These are phyloP conservation scores for Bombus superbus DNA, from an alignment of 1,140 invertebrate species.

Conservation along the genomic window DNA sequence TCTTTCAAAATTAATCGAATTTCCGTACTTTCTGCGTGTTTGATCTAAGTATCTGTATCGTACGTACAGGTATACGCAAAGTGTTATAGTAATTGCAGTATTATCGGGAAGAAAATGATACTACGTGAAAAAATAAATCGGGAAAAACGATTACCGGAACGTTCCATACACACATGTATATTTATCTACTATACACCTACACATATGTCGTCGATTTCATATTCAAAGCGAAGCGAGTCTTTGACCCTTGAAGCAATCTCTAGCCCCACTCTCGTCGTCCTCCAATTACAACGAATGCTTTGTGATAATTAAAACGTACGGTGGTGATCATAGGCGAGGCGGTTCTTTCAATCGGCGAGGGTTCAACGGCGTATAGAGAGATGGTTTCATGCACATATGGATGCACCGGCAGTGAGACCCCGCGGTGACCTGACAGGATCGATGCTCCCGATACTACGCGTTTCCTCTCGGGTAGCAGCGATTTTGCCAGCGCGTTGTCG, in stretches of 20 bases:
- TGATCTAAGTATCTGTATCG: not conserved
- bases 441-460: constrained; percentile 77
- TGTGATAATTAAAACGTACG: constrained; percentile 44
- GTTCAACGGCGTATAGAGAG: not conserved
- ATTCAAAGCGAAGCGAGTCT: not conserved
- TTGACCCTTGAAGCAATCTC: constrained; percentile 20
- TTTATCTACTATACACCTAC: not conserved
- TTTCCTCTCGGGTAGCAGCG: constrained; percentile 48
- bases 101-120: too few species aligned
- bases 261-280: not conserved
- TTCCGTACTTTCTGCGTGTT: not conserved
- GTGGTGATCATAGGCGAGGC: constrained; percentile 31
- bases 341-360: not conserved
- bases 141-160: not conserved
- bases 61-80: too few species aligned
- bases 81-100: too few species aligned
- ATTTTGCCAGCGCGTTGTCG: constrained; percentile 23
- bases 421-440: constrained; percentile 78
- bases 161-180: not conserved
- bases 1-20: not conserved
- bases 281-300: constrained; percentile 33
- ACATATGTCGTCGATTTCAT: not conserved
- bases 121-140: too few species aligned
- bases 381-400: constrained; percentile 41
- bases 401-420: constrained; percentile 65